Base-by-base conservation (phyloP, 2,797 vertebrate species). In the Hephaestus fuliginosus region DNA sequence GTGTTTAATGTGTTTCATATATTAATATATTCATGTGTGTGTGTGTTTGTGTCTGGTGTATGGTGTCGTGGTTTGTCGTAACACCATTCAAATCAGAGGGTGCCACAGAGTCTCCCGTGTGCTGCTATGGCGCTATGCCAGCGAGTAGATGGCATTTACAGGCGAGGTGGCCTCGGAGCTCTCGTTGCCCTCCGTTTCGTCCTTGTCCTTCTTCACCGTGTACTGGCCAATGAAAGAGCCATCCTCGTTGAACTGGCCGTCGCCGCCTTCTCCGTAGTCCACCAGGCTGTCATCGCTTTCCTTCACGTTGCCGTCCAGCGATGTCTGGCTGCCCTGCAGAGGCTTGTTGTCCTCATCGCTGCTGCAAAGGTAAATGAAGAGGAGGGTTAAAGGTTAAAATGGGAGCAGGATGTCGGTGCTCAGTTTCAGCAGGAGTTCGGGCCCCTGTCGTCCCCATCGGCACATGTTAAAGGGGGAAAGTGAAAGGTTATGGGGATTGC, bases 271-370 rank as follows among this genome's bases (percentile, higher is more conserved):
- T 0, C 98, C 98, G 1, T 99, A 99, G 95, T 99, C 98, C 88
- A 99, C 98, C 90, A 99, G 93, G 90, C 98, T 99, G 94, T 99
- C 98, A 0, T 99, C 98, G 0, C 98, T 99, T 84, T 99, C 98
- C 94, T 99, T 99, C 92, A 98, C 97, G 4, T 96, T 97, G 72
- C 97, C 98, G 0, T 99, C 97, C 95, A 99, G 88, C 3, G 98
- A 99, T 0, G 97, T 98, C 95, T 99, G 98, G 93, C 98, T 99
- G 88, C 97, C 98, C 78, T 98, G 98, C 79, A 99, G 95, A 17
- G 98, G 98, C 90, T 99, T 99, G 96, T 99, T 98, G 96, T 99
- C 98, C 90, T 99, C 98, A 0, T 99, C 98, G n/a, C 98, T 99
- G 93, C 95, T 96, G 93, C 78, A 88, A 77, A 85, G 76, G 63